phyloP scores from a whole-genome alignment of 2,113 vertebrate species.

The Agelaius tricolor region DNA sequence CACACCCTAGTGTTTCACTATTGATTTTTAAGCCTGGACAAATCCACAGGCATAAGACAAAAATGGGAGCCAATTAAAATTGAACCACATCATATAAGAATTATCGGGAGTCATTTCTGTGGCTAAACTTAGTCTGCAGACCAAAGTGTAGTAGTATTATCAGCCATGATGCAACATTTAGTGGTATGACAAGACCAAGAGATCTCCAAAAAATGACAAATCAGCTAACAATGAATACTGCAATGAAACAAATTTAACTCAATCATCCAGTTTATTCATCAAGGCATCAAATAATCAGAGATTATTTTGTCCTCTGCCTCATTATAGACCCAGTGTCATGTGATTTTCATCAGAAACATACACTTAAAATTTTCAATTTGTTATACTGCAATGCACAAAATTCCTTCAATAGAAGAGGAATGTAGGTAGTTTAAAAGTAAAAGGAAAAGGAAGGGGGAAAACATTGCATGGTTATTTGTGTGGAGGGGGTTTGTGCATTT shows the following conservation, averaged over 20 bases:
- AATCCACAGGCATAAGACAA: neutral
- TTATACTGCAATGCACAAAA: neutral
- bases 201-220: neutral
- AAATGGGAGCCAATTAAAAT: neutral
- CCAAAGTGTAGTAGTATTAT: neutral
- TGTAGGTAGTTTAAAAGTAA: neutral
- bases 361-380: constrained; percentile 20
- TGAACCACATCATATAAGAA: neutral
- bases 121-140: neutral
- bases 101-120: neutral
- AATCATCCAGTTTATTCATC: neutral
- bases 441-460: neutral
- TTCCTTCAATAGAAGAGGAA: neutral
- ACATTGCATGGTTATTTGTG: neutral
- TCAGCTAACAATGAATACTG: neutral
- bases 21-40: neutral
- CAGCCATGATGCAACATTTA: neutral
- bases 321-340: constrained; percentile 12
- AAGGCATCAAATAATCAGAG: neutral
- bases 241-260: neutral
- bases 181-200: neutral
- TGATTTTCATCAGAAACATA: neutral
- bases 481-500: neutral
- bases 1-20: neutral
- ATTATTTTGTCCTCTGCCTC: constrained; percentile 11